These are phyloP conservation scores for Gambelia wislizenii DNA, from an alignment of 2,797 vertebrate species.

Conservation along the genomic window DNA sequence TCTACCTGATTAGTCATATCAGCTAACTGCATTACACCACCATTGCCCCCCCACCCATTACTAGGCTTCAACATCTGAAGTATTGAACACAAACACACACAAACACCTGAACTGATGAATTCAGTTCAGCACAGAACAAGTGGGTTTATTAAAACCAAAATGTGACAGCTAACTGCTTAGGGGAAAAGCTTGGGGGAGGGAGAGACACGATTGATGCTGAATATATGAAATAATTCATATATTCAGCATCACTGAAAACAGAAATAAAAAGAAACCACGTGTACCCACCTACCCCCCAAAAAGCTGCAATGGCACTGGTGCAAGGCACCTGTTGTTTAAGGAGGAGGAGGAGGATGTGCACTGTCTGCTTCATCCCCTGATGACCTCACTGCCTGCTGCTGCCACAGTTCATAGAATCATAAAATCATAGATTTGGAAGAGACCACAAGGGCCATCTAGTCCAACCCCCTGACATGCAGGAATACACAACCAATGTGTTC, in stretches of 20 bases:
- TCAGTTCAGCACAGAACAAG: conserved; percentile 40
- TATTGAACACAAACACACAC: background rate
- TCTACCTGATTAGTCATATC: conserved; percentile 69
- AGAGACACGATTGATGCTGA: background rate
- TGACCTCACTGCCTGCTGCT: too few species aligned
- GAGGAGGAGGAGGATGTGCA: too few species aligned
- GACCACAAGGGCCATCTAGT: too few species aligned
- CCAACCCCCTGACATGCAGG: too few species aligned
- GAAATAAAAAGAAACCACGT: background rate
- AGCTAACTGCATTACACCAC: conserved; percentile 50
- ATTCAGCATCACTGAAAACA: too few species aligned
- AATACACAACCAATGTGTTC: too few species aligned
- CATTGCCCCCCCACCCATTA: conserved; percentile 38
- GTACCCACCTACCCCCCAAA: too few species aligned
- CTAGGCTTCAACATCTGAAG: conserved; percentile 40
- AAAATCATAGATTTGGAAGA: too few species aligned
- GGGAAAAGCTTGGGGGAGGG: background rate
- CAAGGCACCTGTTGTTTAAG: background rate
- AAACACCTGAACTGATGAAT: conserved; percentile 33
- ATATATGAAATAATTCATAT: too few species aligned
- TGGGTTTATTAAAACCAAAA: background rate
- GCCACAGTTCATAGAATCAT: too few species aligned
- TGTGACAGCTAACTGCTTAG: background rate
- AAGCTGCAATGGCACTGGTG: background rate
- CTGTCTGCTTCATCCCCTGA: background rate